Base-by-base conservation (phyloP, 2,888 invertebrate species). In the Steinernema carpocapsae region DNA sequence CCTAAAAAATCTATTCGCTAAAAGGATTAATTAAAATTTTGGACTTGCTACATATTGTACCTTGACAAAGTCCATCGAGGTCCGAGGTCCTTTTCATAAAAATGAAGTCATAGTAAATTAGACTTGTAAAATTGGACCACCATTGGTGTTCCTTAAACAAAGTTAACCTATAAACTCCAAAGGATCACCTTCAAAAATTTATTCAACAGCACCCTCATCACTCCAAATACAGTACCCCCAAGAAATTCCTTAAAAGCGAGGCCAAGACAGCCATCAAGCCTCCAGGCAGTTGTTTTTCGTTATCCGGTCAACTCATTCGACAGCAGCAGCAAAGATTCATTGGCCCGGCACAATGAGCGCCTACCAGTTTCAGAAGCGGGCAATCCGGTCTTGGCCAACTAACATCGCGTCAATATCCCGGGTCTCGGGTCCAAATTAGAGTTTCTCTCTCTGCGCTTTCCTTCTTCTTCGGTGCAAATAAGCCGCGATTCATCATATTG, bases 401-500 rank as follows among this genome's bases (percentile, higher is more conserved):
- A 19, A 19, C 56, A 24, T 10, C 26, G 56, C 56, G 56, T 56
- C 56, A 56, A 56, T 56, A 56, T 56, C 56, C 56, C 56, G 24
- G 56, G 56, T 56, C 56, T 56, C 56, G 56, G 56, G 56, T 24
- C 24, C 56, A 56, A 56, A 56, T 56, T 56, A 56, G 56, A 56
- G 56, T 56, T 56, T 56, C 56, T 56, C 56, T 6, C 56, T 22
- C 56, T 26, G 24, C 56, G 24, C n/a, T 22, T 24, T 24, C n/a
- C 26, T 56, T 22, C 56, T 56, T 56, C 56, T 56, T 56, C 56
- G 56, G 56, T 56, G 76, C 72, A 73, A 76, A 74, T 74, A 76
- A 75, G 76, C 74, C 56, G 56, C 76, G 76, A 76, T 76, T 76
- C 76, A 73, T 76, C 76, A 76, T 76, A 76, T 76, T 71, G 76